Conservation (phyloP, 2,888 invertebrate species). For the Tiliacea aurago region DNA sequence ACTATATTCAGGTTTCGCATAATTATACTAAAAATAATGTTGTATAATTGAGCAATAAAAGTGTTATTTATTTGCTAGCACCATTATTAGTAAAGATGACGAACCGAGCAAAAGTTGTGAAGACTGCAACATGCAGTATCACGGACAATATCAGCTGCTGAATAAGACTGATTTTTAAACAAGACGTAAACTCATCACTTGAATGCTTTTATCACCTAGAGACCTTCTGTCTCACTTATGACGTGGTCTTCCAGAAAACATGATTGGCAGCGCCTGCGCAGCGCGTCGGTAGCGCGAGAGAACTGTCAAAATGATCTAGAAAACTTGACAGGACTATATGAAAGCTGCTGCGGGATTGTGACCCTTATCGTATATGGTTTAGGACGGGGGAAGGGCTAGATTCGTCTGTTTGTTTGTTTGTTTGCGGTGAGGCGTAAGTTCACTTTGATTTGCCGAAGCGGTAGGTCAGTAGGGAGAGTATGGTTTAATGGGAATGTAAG, state of each 20-base stretch:
- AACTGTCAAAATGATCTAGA: conserved; percentile 84
- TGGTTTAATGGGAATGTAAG: conserved; percentile 23
- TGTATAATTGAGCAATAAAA: background rate
- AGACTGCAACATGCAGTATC: background rate
- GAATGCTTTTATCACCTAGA: no score
- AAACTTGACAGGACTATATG: conserved; percentile 70
- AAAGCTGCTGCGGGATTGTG: conserved; percentile 53
- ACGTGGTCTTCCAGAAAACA: conserved; percentile 61
- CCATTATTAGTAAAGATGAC: background rate
- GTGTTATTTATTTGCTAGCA: background rate
- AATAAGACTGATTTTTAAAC: no score
- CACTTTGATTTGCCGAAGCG: conserved; percentile 78
- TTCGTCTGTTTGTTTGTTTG: conserved; percentile 68
- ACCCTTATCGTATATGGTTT: conserved; percentile 36
- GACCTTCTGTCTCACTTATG: conserved; percentile 35
- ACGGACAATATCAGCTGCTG: no score
- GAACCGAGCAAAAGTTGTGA: background rate
- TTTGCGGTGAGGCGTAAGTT: conserved; percentile 73
- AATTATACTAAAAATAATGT: no score
- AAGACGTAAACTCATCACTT: no score
- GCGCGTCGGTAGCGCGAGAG: conserved; percentile 83
- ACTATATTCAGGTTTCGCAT: no score
- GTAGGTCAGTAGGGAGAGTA: conserved; percentile 75
- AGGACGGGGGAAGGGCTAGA: conserved; percentile 52
- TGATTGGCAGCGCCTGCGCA: conserved; percentile 73